Conservation (phyloP, 1,140 invertebrate genomes). For the Drosophila nasuta region DNA sequence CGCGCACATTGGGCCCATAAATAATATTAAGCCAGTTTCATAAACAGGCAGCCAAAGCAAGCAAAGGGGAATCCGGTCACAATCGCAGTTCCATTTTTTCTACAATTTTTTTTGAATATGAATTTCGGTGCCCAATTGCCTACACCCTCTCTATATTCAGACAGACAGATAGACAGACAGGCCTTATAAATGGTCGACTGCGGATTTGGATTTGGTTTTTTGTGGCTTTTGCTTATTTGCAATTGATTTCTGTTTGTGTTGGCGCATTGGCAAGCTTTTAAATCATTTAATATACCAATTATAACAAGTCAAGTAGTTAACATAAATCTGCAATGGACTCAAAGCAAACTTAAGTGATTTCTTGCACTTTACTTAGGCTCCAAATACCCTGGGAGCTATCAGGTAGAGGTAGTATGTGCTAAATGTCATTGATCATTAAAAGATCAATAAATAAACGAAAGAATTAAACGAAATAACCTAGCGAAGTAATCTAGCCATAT, state of each 20-base stretch:
- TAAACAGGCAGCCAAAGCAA: constrained; percentile 14
- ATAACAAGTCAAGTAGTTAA: constrained; percentile 83
- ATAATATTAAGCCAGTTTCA: constrained; percentile 80
- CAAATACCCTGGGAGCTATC: background rate
- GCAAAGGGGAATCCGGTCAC: constrained; percentile 6
- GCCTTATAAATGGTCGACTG: constrained; percentile 43
- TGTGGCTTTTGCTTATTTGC: constrained; percentile 13
- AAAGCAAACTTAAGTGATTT: constrained; percentile 77
- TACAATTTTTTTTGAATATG: background rate
- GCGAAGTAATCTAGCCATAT: no score
- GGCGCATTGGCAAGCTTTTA: constrained; percentile 71
- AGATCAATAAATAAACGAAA: no score
- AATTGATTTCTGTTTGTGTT: constrained; percentile 81
- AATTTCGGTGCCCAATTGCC: constrained; percentile 49
- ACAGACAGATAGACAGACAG: constrained; percentile 27
- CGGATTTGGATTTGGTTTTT: constrained; percentile 28
- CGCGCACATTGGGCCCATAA: constrained; percentile 74
- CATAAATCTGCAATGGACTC: constrained; percentile 73
- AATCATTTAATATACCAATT: constrained; percentile 84
- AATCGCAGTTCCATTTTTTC: constrained; percentile 47
- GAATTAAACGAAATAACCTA: no score
- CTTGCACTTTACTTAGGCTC: constrained; percentile 48
- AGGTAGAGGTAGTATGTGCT: background rate
- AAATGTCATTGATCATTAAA: no score
- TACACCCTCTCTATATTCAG: constrained; percentile 51